Base-by-base conservation (phyloP, 2,797 vertebrate species). In the Nannoperca obscura region DNA sequence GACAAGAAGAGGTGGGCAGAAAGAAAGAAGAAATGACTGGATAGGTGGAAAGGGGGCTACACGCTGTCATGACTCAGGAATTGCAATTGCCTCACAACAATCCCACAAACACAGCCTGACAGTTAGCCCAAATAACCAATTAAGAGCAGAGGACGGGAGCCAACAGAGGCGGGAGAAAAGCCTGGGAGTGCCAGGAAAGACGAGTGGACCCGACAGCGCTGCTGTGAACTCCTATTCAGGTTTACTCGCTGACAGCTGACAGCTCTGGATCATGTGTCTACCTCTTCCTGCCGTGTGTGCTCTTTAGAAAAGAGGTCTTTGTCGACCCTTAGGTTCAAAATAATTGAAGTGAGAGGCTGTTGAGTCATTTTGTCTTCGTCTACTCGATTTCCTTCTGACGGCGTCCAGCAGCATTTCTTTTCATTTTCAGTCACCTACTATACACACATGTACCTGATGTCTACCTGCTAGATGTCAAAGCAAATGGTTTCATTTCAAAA, bases 81-180 rank as follows among this genome's bases (percentile, higher is more conserved):
- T 67, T 59, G 74, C 24, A 58, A 83, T 80, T 60, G 84, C 83
- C 81, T 88, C 83, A 82, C 86, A 86, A 87, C 80, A 85, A 88
- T 83, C 83, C 74, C 69, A 79, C 83, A 85, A 76, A 90, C 83
- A 74, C 81, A 80, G 87, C 63, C 83, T 86, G 92, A 92, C 87
- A 89, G 90, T 87, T 38, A 71, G 85, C 82, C 87, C 87, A 91
- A 91, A 94, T 91, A 93, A 90, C 85, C 91, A 93, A 94, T 94
- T 94, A 93, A 84, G 80, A 88, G 79, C 71, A 6, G 61, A 78
- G 89, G 80, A 89, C 15, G 47, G 69, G 57, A 86, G 81, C 78
- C 71, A 70, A 89, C 69, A 67, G 76, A 89, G 87, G 87, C 20
- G 53, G 86, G 78, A 69, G 74, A 70, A 77, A 85, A 80, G 76